Conservation (phyloP, 1,140 invertebrate genomes). For the Brachionus plicatilis region DNA sequence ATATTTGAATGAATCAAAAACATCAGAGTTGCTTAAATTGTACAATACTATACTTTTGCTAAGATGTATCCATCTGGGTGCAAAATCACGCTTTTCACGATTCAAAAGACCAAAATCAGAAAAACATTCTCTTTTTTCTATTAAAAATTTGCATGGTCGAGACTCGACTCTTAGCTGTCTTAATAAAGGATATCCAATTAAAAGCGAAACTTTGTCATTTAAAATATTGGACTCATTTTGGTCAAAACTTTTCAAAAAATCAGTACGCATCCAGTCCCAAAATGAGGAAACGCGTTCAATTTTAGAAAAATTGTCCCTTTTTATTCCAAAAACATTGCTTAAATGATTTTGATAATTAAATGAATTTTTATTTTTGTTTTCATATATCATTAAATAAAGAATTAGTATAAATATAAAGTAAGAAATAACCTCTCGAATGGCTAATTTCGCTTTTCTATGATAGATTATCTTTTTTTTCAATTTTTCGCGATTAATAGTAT, state of each 20-base stretch:
- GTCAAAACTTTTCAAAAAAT: neutral
- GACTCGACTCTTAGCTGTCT: slow-evolving; percentile 45
- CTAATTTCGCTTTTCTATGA: slow-evolving; percentile 56
- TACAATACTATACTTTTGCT: neutral
- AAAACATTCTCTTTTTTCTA: neutral
- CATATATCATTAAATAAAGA: slow-evolving; percentile 57
- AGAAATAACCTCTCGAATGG: slow-evolving; percentile 56
- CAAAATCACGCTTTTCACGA: neutral
- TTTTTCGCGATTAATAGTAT: slow-evolving; percentile 45
- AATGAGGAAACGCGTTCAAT: neutral
- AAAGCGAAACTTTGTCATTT: slow-evolving; percentile 57
- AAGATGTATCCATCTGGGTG: slow-evolving; percentile 44
- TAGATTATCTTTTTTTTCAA: slow-evolving; percentile 47
- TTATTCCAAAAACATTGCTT: slow-evolving; percentile 52
- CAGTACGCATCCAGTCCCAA: neutral
- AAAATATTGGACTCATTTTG: slow-evolving; percentile 51
- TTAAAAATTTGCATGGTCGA: neutral
- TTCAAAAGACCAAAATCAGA: neutral
- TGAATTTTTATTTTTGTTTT: slow-evolving; percentile 53
- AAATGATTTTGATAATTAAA: slow-evolving; percentile 53
- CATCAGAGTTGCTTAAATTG: neutral
- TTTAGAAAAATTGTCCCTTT: slow-evolving; percentile 43
- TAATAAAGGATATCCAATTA: slow-evolving; percentile 60
- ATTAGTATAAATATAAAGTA: slow-evolving; percentile 58
- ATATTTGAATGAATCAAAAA: neutral